These are phyloP conservation scores for Passer domesticus DNA, from an alignment of 2,113 vertebrate species.

Conservation along the genomic window DNA sequence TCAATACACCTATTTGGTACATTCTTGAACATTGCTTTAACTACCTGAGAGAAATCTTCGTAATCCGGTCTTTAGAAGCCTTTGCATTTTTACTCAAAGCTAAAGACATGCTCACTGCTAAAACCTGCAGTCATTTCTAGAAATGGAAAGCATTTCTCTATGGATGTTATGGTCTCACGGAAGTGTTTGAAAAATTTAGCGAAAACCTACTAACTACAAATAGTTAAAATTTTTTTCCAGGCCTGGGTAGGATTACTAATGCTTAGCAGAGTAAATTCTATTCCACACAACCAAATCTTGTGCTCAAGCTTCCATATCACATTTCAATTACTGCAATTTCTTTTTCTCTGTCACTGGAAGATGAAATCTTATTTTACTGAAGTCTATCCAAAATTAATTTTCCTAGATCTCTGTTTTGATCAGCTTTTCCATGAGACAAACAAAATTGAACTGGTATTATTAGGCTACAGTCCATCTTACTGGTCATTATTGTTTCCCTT, in stretches of 20 bases:
- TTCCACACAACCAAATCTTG: neutral
- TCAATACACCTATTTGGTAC: neutral
- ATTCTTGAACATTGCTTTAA: neutral
- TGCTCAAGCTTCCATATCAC: neutral
- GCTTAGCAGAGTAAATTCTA: neutral
- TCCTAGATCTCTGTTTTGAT: constrained; percentile 36
- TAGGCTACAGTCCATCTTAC: neutral
- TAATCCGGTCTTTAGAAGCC: neutral
- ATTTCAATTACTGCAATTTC: constrained; percentile 24
- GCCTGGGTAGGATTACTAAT: neutral
- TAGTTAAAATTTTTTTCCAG: neutral
- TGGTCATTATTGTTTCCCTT: neutral
- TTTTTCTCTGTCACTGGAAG: neutral
- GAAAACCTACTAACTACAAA: neutral
- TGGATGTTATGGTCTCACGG: neutral
- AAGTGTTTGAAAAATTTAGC: neutral
- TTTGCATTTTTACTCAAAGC: neutral
- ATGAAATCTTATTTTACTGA: constrained; percentile 14
- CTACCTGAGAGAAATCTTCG: neutral
- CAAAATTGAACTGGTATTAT: neutral
- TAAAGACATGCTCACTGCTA: neutral
- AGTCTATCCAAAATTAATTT: constrained; percentile 47
- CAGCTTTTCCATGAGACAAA: neutral
- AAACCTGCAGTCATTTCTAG: neutral
- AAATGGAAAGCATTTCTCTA: neutral